Evolutionary conservation across 2,888 invertebrate genomes (phyloP).

Genomic region (Lasioglossum leucozonium): DNA sequence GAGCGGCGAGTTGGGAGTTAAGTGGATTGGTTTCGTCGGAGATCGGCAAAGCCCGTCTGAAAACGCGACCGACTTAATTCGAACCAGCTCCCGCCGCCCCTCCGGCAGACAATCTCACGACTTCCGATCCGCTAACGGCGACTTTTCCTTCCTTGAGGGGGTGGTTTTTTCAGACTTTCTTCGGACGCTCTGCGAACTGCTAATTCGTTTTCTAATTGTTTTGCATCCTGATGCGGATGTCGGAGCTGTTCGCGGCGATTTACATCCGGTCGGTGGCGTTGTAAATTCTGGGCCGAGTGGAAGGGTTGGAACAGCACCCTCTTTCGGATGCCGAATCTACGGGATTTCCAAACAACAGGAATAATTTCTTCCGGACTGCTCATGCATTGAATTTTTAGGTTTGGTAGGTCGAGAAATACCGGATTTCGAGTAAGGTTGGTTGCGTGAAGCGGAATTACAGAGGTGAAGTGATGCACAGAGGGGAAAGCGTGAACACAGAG

Average conservation of each 20-base stretch:
- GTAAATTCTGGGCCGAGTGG: not conserved
- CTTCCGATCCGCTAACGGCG: conserved; percentile 31
- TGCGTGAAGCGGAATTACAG: not conserved
- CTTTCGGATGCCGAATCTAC: not conserved
- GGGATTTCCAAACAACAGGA: not conserved
- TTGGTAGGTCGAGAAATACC: not conserved
- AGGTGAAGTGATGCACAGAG: not conserved
- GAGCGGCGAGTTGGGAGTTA: conserved; percentile 70
- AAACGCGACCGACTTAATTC: conserved; percentile 67
- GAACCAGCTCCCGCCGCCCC: conserved; percentile 23
- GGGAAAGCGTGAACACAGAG: not conserved
- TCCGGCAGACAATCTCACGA: conserved; percentile 26
- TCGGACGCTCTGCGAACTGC: not conserved
- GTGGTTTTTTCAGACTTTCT: conserved; percentile 7
- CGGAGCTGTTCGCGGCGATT: not conserved
- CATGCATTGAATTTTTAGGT: not conserved
- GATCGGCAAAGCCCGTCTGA: conserved; percentile 48
- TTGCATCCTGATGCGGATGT: not conserved
- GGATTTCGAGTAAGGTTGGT: not conserved
- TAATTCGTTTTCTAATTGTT: conserved; percentile 6
- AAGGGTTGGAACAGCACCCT: not conserved
- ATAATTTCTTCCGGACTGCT: not conserved
- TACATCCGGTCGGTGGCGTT: not conserved
- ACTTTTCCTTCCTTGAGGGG: not conserved
- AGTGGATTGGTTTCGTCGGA: conserved; percentile 82